These are phyloP conservation scores for Periplaneta americana DNA, from an alignment of 1,140 invertebrate species.

Conservation along the genomic window DNA sequence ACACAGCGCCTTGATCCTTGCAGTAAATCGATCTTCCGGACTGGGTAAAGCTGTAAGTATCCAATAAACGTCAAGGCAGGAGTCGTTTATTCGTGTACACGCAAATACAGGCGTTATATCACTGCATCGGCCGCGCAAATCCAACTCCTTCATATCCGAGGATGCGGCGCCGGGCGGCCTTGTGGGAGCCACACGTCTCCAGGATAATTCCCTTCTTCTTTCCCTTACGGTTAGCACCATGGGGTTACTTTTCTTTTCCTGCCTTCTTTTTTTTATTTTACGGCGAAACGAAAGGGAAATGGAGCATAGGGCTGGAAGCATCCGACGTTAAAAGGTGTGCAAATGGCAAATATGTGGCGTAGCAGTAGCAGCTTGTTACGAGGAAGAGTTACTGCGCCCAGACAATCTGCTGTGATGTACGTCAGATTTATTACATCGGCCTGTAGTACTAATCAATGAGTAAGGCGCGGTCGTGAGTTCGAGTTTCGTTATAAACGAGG, in stretches of 20 bases:
- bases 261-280: background rate
- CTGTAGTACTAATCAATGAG: too few species aligned
- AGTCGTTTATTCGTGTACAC: background rate
- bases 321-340: background rate
- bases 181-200: background rate
- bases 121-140: background rate
- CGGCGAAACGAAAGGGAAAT: background rate
- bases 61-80: background rate
- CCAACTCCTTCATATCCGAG: background rate
- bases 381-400: too few species aligned
- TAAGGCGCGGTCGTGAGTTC: too few species aligned
- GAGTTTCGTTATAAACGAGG: too few species aligned
- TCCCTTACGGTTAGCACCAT: background rate
- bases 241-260: background rate
- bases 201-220: background rate
- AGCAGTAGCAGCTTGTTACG: background rate
- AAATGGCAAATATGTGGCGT: background rate
- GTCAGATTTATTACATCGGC: too few species aligned
- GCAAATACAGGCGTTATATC: background rate
- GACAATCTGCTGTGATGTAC: too few species aligned
- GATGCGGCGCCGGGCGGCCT: background rate
- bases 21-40: background rate
- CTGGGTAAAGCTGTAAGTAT: background rate
- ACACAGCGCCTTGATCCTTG: background rate
- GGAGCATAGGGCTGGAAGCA: background rate